Base-by-base conservation (phyloP, 92 coral and sea anemone species). In the Meandrina meandrites region DNA sequence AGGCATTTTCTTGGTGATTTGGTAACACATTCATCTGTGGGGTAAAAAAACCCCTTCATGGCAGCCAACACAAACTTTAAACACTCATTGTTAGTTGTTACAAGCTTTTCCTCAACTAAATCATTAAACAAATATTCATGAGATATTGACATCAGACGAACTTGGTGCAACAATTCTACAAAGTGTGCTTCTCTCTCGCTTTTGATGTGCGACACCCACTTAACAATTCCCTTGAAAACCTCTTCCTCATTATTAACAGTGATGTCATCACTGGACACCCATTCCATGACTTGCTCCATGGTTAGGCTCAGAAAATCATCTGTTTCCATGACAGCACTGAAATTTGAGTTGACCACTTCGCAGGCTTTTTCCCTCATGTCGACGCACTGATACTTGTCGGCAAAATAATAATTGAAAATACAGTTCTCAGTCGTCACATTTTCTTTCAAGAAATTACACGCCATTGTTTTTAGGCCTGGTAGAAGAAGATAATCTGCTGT, bases 1-100 rank as follows among this genome's bases (percentile, higher is more conserved):
- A 58, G 42, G 35, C 83, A 80, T 4, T 80, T 80, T 60, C 83
- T 80, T 60, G 83, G 51, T 80, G 37, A 22, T 50, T 50, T 50
- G 54, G 54, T 13, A 50, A 50, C 16, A 5, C n/a, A n/a, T 42
- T 80, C 84, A 35, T 10, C 24, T 3, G 73, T 24, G 37, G 73
- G 12, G 64, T 37, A 35, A 40, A 36, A 30, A 19, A 36, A 34
- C n/a, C 12, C 8, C 54, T 50, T 60, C n/a, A 80, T 13, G 18
- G 53, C 37, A 11, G 18, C 84, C 75, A 80, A 5, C 28, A 50
- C 54, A 50, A 50, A 50, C 3, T 50, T 50, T 50, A 50, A 50
- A 50, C 54, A 50, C 16, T 80, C 84, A 12, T 22, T 3, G 70
- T 60, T 62, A 6, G 73, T 40, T 10, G 16, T 80, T 60, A 80